phyloP scores from a whole-genome alignment of 1,140 invertebrate species.

The Helicoverpa armigera region DNA sequence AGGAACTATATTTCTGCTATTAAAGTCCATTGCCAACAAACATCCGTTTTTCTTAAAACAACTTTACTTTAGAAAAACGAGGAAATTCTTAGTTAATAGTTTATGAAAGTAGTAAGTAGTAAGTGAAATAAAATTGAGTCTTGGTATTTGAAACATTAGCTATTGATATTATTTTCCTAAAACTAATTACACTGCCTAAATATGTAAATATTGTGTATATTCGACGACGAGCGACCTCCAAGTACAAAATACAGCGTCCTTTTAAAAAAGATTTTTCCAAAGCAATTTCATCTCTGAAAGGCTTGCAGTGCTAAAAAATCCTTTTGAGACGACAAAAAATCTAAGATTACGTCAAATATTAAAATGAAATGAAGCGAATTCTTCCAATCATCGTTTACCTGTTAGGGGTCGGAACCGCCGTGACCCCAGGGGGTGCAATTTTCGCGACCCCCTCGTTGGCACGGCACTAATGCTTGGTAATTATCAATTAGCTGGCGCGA shows the following conservation, averaged over 20 bases:
- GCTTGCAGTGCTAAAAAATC: not conserved
- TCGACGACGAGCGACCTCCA: no score
- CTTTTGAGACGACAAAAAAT: slow-evolving; percentile 5
- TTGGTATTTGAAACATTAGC: not conserved
- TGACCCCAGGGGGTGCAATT: slow-evolving; percentile 45
- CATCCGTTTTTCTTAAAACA: no score
- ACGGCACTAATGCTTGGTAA: slow-evolving; percentile 57
- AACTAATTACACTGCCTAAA: no score
- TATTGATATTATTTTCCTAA: not conserved
- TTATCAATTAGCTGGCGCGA: slow-evolving; percentile 58
- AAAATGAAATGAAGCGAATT: slow-evolving; percentile 40
- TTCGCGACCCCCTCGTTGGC: slow-evolving; percentile 40
- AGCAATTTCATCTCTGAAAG: not conserved
- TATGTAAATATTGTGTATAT: no score
- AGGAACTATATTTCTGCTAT: no score
- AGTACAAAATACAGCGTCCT: no score
- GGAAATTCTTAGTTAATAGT: no score
- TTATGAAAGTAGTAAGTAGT: no score
- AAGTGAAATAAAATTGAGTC: no score
- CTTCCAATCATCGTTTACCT: slow-evolving; percentile 47
- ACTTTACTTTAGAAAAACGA: no score
- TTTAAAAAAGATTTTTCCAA: no score
- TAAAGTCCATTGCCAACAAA: no score
- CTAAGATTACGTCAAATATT: slow-evolving; percentile 6
- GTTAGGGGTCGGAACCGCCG: slow-evolving; percentile 33